phyloP scores from a whole-genome alignment of 1,140 invertebrate species.

The Artemia franciscana region DNA sequence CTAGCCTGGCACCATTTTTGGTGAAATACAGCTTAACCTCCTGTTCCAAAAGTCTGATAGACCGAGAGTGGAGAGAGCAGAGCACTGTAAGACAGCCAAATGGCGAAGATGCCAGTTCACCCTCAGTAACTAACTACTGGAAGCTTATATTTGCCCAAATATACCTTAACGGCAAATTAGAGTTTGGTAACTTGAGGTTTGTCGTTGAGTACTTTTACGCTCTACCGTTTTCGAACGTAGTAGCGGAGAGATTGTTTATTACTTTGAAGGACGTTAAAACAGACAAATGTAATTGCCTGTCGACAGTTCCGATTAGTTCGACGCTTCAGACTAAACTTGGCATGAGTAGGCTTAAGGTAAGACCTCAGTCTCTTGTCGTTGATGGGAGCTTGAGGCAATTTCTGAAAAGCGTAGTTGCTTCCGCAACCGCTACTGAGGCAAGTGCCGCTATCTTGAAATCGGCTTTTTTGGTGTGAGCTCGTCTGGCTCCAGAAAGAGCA shows the following conservation, averaged over 20 bases:
- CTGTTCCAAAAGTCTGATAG: background rate
- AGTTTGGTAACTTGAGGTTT: background rate
- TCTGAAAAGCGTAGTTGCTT: background rate
- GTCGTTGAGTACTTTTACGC: background rate
- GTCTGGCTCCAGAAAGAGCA: too few relatives aligned
- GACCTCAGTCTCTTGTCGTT: background rate
- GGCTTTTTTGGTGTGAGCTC: background rate
- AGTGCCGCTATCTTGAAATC: background rate
- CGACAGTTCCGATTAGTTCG: background rate
- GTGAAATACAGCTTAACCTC: background rate
- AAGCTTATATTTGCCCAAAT: background rate
- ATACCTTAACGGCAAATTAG: background rate
- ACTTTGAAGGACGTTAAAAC: conserved; percentile 2
- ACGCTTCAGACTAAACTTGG: background rate
- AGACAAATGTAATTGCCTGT: background rate
- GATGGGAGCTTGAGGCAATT: background rate
- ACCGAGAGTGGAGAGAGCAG: conserved; percentile 2
- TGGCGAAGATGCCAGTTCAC: background rate
- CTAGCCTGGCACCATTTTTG: background rate
- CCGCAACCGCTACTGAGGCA: background rate
- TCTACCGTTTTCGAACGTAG: conserved; percentile 1
- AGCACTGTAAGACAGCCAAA: background rate
- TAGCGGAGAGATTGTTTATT: conserved; percentile 1
- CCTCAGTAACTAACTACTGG: conserved; percentile 1
- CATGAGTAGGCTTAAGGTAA: background rate